These are phyloP conservation scores for Phyllostomus discolor DNA, from an alignment of 2,113 vertebrate species.

Conservation along the genomic window DNA sequence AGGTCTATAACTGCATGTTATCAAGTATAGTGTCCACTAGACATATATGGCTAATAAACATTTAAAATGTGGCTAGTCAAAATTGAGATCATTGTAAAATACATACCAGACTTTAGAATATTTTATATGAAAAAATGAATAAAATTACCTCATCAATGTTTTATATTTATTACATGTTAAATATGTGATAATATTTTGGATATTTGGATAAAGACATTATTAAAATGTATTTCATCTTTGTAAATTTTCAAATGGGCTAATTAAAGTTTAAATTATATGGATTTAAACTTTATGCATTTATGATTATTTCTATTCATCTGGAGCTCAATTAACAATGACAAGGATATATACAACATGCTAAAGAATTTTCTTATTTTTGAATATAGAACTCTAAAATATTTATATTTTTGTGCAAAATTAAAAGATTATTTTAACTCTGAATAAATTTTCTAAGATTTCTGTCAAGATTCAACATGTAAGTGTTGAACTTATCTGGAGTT, in stretches of 20 bases:
- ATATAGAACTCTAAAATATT: not conserved
- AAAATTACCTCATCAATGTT: not conserved
- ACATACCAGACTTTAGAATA: not conserved
- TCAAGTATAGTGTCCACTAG: not conserved
- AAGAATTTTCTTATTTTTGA: not conserved
- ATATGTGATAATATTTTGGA: not conserved
- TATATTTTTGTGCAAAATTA: not conserved
- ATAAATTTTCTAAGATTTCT: not conserved
- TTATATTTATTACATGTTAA: not conserved
- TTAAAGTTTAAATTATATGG: not conserved
- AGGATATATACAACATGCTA: not conserved
- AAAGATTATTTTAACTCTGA: not conserved
- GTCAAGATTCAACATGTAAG: not conserved
- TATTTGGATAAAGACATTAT: not conserved
- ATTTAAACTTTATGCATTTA: not conserved
- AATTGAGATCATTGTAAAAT: not conserved
- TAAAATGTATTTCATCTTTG: not conserved
- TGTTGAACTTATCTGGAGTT: not conserved
- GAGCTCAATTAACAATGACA: not conserved
- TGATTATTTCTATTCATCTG: not conserved
- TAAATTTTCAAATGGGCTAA: not conserved
- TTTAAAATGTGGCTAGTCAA: not conserved
- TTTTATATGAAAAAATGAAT: not conserved
- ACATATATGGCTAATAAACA: not conserved
- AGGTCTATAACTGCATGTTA: not conserved